A percentile compares a stretch with the other conserved stretches of the same genome.
phyloP scores from a whole-genome alignment of 2,888 invertebrate species.

The Celastrina argiolus region DNA sequence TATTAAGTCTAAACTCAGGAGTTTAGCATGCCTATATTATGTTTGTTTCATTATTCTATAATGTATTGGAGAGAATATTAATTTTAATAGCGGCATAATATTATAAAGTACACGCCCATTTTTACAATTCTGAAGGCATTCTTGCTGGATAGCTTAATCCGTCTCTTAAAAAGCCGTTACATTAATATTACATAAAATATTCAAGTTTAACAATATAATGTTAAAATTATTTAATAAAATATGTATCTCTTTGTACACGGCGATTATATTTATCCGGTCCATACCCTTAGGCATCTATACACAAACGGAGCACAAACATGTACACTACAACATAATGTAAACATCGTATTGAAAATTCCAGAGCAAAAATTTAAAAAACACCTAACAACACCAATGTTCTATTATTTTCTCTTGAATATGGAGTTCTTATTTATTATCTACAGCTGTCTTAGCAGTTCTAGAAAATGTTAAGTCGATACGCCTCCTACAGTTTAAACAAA shows the following conservation, averaged over 20 bases:
- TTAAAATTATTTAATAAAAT: conserved; percentile 56
- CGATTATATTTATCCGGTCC: not conserved
- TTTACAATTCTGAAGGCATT: not conserved
- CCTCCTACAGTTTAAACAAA: conserved; percentile 1
- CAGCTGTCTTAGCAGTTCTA: not conserved
- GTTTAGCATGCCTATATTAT: not conserved
- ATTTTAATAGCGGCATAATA: not conserved
- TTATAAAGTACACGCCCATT: not conserved
- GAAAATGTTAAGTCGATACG: not conserved
- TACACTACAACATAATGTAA: not conserved
- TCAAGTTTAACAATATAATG: conserved; percentile 50
- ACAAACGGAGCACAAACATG: not conserved
- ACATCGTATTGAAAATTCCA: not conserved
- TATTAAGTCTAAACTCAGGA: not conserved
- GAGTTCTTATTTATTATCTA: not conserved
- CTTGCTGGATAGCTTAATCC: not conserved
- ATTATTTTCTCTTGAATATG: not conserved
- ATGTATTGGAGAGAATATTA: not conserved
- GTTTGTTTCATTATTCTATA: not conserved
- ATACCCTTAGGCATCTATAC: conserved; percentile 22
- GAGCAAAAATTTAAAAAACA: not conserved
- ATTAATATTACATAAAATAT: conserved; percentile 43
- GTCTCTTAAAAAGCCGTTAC: conserved; percentile 11
- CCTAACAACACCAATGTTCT: not conserved
- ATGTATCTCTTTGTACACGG: conserved; percentile 45